Base-by-base conservation (phyloP, 2,888 invertebrate species). In the Cheilosia soror region DNA sequence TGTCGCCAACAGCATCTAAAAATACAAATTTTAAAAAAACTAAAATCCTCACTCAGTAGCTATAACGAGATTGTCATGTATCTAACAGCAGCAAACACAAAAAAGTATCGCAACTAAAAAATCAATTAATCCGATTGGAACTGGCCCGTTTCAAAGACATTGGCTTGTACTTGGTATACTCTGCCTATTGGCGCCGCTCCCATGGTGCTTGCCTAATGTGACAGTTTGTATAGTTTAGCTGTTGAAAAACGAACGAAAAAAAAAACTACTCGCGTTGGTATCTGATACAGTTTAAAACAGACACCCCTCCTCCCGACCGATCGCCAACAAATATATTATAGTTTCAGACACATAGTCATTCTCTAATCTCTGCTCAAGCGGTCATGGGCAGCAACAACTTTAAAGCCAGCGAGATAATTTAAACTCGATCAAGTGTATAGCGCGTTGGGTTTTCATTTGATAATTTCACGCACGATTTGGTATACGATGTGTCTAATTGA, bases 371-470 rank as follows among this genome's bases (percentile, higher is more conserved):
- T 37, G 9, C 9, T 76, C 69, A 63, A 53, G 53, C 68, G 63
- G 78, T 78, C 78, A 78, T 42, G 78, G 78, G 31, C 71, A 78
- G 68, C 75, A 81, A 81, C 80, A 81, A 69, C 63, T 73, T 81
- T 49, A 69, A 51, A 69, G 20, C 60, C 42, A 51, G 20, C 25
- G 25, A 69, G 55, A 68, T 77, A 82, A 82, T 82, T 82, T 62
- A 60, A 71, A 66, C 66, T 49, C 51, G 7, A 37, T 66, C 31
- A 33, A 55, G 13, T 55, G 68, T 27, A 69, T 60, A 60, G 63
- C 40, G 42, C 15, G 11, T 71, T 66, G 37, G 15, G 7, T 47
- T 66, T 25, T 47, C 29, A 9, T 7, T 53, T 33, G 37, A 49
- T 40, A 62, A 53, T 62, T 62, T 47, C 29, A 42, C 31, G 29